phyloP scores from a whole-genome alignment of 2,797 vertebrate species.

The Pangasius sanitwongsei region DNA sequence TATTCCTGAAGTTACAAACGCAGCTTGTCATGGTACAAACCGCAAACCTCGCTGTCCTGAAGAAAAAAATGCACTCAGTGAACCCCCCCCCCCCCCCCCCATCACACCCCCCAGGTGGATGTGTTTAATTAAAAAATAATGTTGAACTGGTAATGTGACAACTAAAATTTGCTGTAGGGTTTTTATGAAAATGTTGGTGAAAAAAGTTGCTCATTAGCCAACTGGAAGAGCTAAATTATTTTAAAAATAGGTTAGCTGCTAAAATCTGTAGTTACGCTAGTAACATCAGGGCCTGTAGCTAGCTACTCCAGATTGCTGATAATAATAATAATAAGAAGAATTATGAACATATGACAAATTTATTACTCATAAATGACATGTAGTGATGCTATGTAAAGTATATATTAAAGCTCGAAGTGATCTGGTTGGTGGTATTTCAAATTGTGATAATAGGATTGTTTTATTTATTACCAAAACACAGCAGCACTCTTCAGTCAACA shows the following conservation, averaged over 20 bases:
- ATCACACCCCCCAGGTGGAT: neutral
- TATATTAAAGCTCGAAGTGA: neutral
- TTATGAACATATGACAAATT: neutral
- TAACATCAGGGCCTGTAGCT: neutral
- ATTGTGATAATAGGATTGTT: neutral
- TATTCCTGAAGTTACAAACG: neutral
- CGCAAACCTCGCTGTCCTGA: too few relatives aligned
- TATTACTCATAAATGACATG: neutral
- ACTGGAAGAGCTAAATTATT: neutral
- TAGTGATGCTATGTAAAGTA: neutral
- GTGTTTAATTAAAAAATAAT: neutral
- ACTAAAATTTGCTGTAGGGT: too few relatives aligned
- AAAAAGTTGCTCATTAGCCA: neutral
- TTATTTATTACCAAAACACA: constrained; percentile 4
- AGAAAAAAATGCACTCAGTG: neutral
- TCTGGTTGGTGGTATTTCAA: neutral
- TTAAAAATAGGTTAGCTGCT: neutral
- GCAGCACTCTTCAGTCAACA: neutral
- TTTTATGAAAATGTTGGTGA: neutral
- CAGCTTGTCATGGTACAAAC: neutral
- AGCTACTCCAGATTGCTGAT: neutral
- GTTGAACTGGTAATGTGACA: neutral
- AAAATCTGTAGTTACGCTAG: neutral
- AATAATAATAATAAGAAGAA: neutral
- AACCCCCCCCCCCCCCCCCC: neutral